A percentile compares a stretch with the other conserved stretches of the same genome.
Conservation (phyloP, 2,797 vertebrate species). For the Pseudochirops corinnae region DNA sequence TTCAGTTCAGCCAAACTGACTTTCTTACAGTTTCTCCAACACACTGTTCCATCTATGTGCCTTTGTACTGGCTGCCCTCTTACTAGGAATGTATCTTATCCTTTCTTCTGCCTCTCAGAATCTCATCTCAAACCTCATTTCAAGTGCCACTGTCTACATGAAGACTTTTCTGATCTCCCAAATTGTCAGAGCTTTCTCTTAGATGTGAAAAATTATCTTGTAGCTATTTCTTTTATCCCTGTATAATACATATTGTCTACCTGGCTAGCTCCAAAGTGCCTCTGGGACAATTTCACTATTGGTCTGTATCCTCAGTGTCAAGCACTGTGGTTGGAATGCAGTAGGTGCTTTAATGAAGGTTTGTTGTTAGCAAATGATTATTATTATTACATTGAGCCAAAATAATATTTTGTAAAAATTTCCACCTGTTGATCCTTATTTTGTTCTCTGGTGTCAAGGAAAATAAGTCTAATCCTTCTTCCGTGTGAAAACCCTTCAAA, state of each 20-base stretch:
- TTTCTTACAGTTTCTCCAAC: not conserved
- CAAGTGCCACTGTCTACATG: not conserved
- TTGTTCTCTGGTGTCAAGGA: not conserved
- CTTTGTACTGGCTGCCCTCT: not conserved
- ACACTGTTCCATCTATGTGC: not conserved
- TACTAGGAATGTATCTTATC: not conserved
- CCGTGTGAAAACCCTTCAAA: not conserved
- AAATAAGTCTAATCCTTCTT: not conserved
- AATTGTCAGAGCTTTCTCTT: not conserved
- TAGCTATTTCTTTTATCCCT: not conserved
- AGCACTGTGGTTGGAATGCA: not conserved
- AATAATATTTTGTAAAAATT: not conserved
- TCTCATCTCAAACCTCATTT: not conserved
- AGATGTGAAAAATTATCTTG: not conserved
- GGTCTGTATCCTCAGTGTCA: not conserved
- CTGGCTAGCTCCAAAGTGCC: not conserved
- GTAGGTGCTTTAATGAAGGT: not conserved
- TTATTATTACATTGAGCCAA: not conserved
- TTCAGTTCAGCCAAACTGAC: too few relatives aligned
- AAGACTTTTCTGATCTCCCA: not conserved
- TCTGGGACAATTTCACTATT: not conserved
- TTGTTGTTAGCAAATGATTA: not conserved
- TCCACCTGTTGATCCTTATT: not conserved
- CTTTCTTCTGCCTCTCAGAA: not conserved
- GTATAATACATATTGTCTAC: not conserved